A percentile compares a stretch with the other conserved stretches of the same genome.
Conservation (phyloP, 2,113 vertebrate species). For the Ranitomeya variabilis region DNA sequence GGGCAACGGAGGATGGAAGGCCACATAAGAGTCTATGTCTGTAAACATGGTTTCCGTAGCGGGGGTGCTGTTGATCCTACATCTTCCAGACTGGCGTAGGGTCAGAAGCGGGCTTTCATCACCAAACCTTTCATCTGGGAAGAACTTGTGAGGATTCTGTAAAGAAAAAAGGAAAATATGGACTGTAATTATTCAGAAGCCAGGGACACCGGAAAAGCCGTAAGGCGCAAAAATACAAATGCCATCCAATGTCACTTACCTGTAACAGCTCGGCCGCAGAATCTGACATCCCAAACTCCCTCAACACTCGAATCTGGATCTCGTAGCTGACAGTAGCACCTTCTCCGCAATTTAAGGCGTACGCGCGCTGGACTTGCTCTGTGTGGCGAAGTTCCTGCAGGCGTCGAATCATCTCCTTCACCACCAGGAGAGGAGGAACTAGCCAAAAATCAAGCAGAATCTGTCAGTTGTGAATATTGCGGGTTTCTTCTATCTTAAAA, state of each 20-base stretch:
- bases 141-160: slow-evolving; percentile 98
- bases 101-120: slow-evolving; percentile 95
- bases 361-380: slow-evolving; percentile 93
- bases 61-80: slow-evolving; percentile 92
- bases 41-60: slow-evolving; percentile 93
- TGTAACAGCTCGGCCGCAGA: slow-evolving; percentile 93
- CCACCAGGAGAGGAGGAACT: slow-evolving; percentile 84
- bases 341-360: slow-evolving; percentile 93
- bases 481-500: too few species aligned
- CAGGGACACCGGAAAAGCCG: too few species aligned
- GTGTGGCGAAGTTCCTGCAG: slow-evolving; percentile 92
- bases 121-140: slow-evolving; percentile 95
- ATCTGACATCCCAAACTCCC: slow-evolving; percentile 92
- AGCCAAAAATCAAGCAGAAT: fast-evolving
- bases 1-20: slow-evolving; percentile 92
- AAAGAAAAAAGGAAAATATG: not conserved
- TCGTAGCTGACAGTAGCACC: slow-evolving; percentile 95
- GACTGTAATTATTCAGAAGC: not conserved
- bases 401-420: slow-evolving; percentile 91
- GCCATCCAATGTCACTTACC: slow-evolving; percentile 67
- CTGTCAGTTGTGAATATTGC: not conserved
- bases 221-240: not conserved
- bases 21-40: slow-evolving; percentile 91
- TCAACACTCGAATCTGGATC: slow-evolving; percentile 92
- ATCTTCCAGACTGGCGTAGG: slow-evolving; percentile 86